Percentiles rank a stretch among this genome's conserved stretches.
These are phyloP conservation scores for Diabrotica balteata DNA, from an alignment of 2,888 invertebrate species.

Conservation along the genomic window DNA sequence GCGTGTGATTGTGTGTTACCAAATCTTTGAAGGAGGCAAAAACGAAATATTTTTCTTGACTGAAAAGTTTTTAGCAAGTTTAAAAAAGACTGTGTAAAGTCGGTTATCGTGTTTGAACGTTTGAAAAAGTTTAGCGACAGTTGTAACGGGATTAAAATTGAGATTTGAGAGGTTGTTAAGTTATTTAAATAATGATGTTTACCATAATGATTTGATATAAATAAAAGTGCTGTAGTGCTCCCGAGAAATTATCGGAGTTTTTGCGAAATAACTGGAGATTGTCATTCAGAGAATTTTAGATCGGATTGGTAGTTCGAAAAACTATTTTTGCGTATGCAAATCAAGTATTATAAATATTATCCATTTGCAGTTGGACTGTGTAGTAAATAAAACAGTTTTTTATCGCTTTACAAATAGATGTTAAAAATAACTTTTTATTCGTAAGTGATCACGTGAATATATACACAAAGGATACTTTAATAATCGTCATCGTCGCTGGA, in stretches of 20 bases:
- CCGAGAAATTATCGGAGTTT: slow-evolving; percentile 25
- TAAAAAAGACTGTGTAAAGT: slow-evolving; percentile 16
- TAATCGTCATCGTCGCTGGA: slow-evolving; percentile 29
- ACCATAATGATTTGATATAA: slow-evolving; percentile 30
- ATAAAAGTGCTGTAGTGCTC: slow-evolving; percentile 27
- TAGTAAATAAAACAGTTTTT: slow-evolving; percentile 43
- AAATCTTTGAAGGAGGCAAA: slow-evolving; percentile 22
- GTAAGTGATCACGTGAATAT: slow-evolving; percentile 41
- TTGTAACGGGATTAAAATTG: slow-evolving; percentile 13
- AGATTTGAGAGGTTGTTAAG: slow-evolving; percentile 17
- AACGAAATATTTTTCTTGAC: slow-evolving; percentile 28
- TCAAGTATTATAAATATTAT: slow-evolving; percentile 11
- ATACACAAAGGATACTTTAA: slow-evolving; percentile 32
- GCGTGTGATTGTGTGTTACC: slow-evolving; percentile 30
- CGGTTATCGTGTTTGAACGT: slow-evolving; percentile 8
- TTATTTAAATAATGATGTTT: slow-evolving; percentile 34
- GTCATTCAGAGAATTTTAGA: slow-evolving; percentile 14
- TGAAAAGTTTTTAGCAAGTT: slow-evolving; percentile 23
- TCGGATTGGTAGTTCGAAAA: slow-evolving; percentile 9
- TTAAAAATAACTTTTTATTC: slow-evolving; percentile 43
- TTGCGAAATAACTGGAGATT: slow-evolving; percentile 7
- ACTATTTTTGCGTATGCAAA: slow-evolving; percentile 12
- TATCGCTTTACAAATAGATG: slow-evolving; percentile 46
- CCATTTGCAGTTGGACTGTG: slow-evolving; percentile 29
- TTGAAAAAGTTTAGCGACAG: slow-evolving; percentile 17